Evolutionary conservation across 2,797 vertebrate species (phyloP), one percentile per base, ranked within the genome.

Genomic region (Galaxias olidus): DNA sequence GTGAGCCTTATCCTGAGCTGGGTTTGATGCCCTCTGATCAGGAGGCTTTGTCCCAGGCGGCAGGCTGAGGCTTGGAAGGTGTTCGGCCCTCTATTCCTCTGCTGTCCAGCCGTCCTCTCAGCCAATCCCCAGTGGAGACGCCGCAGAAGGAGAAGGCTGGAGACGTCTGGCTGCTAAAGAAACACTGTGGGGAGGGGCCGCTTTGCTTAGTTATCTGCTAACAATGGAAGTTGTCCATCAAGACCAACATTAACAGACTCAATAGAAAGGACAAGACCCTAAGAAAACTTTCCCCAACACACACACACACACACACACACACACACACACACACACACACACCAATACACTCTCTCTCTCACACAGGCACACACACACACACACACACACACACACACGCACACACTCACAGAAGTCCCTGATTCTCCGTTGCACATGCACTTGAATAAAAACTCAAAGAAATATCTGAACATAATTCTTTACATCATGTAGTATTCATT

Each of bases 71-170:
- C 71, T 78, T 73, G 72, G 73, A 83, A 81, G 71, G 69, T 74
- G 75, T 77, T 77, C 72, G 57, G 52, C 75, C 68, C 20, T 67
- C 78, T 76, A 73, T 83, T 83, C 83, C 79, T 17, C 61, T 13
- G 13, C 44, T 49, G 64, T 59, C 50, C 58, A 68, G 72, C 65
- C 66, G 55, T 61, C 71, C 61, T 45, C 67, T 63, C 20, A 44
- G 61, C 81, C 71, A 72, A 79, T 66, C 83, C 81, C 79, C 79
- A 83, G 81, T 81, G 83, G 81, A 77, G 76, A 75, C 8, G 73
- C 75, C 77, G 69, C 67, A 76, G 72, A 76, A 72, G 72, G 74
- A 66, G 69, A 64, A 66, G 66, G n/a, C 61, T 63, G 66, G 65
- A 65, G 66, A 64, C 54, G 71, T 74, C 49, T 47, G 65, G 71